These are phyloP conservation scores for Henicopernis longicauda DNA, from an alignment of 2,113 vertebrate species.

Conservation along the genomic window DNA sequence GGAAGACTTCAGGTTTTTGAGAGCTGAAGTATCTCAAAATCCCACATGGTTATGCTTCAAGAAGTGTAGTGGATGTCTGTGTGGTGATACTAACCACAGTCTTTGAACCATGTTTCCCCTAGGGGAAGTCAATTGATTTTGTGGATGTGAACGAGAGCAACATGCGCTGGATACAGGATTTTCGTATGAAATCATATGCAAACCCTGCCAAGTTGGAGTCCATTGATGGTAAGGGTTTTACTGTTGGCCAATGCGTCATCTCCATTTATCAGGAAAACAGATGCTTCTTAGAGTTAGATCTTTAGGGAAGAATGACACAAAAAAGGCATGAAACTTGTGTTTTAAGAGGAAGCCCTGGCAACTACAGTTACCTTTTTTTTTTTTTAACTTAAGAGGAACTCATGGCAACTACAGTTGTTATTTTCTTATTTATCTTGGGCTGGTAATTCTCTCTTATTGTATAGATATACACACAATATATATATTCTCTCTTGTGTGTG, in stretches of 20 bases:
- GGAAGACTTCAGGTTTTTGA: neutral
- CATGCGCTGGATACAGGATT: conserved; percentile 93
- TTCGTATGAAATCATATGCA: conserved; percentile 86
- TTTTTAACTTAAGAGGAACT: neutral
- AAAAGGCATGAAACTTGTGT: neutral
- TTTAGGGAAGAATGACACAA: neutral
- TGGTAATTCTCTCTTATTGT: neutral
- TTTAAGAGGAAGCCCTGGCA: neutral
- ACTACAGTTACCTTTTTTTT: neutral
- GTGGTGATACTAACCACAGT: neutral
- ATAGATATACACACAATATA: too few relatives aligned
- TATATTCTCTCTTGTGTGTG: neutral
- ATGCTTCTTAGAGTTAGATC: neutral
- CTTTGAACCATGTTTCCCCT: neutral
- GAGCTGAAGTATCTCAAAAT: neutral
- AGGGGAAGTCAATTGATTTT: conserved; percentile 93
- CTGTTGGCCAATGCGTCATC: neutral
- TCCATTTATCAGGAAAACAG: too few relatives aligned
- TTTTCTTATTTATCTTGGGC: neutral
- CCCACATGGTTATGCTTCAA: fast-evolving
- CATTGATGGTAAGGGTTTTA: conserved; percentile 77
- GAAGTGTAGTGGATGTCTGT: fast-evolving
- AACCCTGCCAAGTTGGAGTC: conserved; percentile 93
- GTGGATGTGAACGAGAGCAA: conserved; percentile 83
- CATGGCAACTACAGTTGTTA: neutral